A percentile compares a stretch with the other conserved stretches of the same genome.
Evolutionary conservation across 2,888 invertebrate genomes (phyloP).

Genomic region (Dyspetes luteomarginatus): DNA sequence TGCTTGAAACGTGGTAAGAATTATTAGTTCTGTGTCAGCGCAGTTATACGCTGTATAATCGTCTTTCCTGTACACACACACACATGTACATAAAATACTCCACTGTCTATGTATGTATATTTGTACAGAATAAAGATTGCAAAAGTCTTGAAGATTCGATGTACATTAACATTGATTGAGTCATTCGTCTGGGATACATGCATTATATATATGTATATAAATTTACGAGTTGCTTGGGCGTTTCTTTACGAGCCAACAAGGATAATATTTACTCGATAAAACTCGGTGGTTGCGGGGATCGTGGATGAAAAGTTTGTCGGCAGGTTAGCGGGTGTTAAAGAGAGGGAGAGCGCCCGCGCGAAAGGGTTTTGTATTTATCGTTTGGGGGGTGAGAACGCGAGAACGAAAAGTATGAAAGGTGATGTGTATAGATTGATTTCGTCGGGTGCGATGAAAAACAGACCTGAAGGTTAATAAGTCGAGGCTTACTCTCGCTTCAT

Average conservation of each 20-base stretch:
- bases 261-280: conserved; percentile 57
- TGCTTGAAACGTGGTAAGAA: conserved; percentile 66
- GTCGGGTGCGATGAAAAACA: conserved; percentile 37
- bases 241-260: conserved; percentile 48
- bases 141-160: conserved; percentile 39
- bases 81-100: not conserved
- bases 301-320: conserved; percentile 52
- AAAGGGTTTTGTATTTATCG: conserved; percentile 58
- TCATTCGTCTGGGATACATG: conserved; percentile 8
- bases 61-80: not conserved
- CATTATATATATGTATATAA: not conserved
- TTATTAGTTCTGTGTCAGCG: conserved; percentile 61
- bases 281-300: not conserved
- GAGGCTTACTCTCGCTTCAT: conserved; percentile 25
- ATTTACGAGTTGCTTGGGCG: conserved; percentile 37
- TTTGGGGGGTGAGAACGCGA: conserved; percentile 16
- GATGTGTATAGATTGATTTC: conserved; percentile 30
- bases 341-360: conserved; percentile 18
- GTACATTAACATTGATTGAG: conserved; percentile 58
- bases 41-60: conserved; percentile 47
- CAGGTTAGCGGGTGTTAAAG: conserved; percentile 7
- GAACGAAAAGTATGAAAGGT: conserved; percentile 39
- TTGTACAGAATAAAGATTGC: conserved; percentile 4
- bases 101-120: not conserved
- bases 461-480: conserved; percentile 50